These are phyloP conservation scores for Drosophila robusta DNA, from an alignment of 2,888 invertebrate species.

Conservation along the genomic window DNA sequence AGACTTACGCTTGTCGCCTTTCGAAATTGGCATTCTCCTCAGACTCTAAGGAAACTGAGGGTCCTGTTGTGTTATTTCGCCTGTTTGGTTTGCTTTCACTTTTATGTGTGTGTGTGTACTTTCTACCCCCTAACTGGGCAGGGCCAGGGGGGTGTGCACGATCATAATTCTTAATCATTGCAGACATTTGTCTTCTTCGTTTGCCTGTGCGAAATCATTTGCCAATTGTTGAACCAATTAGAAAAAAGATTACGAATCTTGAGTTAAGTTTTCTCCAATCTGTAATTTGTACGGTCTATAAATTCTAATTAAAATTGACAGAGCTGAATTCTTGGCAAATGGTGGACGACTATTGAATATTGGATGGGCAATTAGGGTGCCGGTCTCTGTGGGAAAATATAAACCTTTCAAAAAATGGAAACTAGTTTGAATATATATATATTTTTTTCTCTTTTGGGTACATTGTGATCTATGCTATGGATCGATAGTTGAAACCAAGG, in stretches of 20 bases:
- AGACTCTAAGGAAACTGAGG: constrained; percentile 12
- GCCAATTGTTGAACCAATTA: constrained; percentile 77
- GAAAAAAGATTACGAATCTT: constrained; percentile 7
- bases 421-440: constrained; percentile 16
- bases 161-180: constrained; percentile 61
- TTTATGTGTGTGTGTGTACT: not conserved
- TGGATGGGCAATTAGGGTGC: constrained; percentile 29
- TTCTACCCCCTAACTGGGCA: constrained; percentile 30
- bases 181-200: constrained; percentile 51
- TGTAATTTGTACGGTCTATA: constrained; percentile 62
- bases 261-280: constrained; percentile 11
- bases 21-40: constrained; percentile 39
- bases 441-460: not conserved
- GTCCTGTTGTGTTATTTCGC: not conserved
- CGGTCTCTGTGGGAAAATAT: constrained; percentile 31
- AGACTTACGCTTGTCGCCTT: constrained; percentile 32
- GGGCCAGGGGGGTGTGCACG: constrained; percentile 30
- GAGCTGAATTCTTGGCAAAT: constrained; percentile 34
- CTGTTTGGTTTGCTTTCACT: constrained; percentile 8
- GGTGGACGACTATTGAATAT: constrained; percentile 27
- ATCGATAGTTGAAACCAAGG: constrained; percentile 6
- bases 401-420: constrained; percentile 5
- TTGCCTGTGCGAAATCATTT: constrained; percentile 65
- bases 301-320: constrained; percentile 80
- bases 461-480: constrained; percentile 14